A percentile compares a stretch with the other conserved stretches of the same genome.
phyloP scores from a whole-genome alignment of 2,797 vertebrate species.

The Leuciscus waleckii region DNA sequence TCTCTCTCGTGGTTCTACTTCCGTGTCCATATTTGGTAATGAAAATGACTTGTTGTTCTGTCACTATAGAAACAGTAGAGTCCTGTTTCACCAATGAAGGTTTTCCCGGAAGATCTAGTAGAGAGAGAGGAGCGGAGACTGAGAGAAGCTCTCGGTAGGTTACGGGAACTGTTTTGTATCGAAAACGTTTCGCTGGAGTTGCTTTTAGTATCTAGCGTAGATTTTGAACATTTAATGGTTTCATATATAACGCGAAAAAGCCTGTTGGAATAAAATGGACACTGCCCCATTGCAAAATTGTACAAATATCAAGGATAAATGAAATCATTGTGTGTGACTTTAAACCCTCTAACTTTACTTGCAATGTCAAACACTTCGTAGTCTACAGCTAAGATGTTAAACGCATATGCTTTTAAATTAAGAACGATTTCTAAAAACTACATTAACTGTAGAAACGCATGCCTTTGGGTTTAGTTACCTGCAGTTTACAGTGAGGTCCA shows the following conservation, averaged over 20 bases:
- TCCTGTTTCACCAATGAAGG: conserved; percentile 62
- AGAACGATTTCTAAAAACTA: neutral
- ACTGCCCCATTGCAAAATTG: neutral
- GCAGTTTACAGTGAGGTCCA: neutral
- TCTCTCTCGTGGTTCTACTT: conserved; percentile 63
- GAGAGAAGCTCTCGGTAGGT: conserved; percentile 9
- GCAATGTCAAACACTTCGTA: neutral
- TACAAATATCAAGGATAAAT: neutral
- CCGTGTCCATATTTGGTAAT: conserved; percentile 84
- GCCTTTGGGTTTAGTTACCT: neutral
- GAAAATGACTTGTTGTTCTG: conserved; percentile 71
- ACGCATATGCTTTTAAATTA: neutral
- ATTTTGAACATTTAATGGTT: neutral
- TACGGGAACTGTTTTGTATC: conserved; percentile 5
- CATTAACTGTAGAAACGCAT: neutral
- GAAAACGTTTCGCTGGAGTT: neutral
- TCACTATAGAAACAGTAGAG: conserved; percentile 71
- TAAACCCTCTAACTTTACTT: neutral
- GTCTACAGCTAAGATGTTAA: neutral
- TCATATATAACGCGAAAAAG: neutral
- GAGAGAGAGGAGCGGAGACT: conserved; percentile 18
- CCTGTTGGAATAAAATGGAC: neutral
- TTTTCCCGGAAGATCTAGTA: conserved; percentile 68
- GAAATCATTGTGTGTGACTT: neutral
- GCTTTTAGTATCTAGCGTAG: neutral